These are phyloP conservation scores for Isurus oxyrinchus DNA, from an alignment of 2,113 vertebrate species.

Conservation along the genomic window DNA sequence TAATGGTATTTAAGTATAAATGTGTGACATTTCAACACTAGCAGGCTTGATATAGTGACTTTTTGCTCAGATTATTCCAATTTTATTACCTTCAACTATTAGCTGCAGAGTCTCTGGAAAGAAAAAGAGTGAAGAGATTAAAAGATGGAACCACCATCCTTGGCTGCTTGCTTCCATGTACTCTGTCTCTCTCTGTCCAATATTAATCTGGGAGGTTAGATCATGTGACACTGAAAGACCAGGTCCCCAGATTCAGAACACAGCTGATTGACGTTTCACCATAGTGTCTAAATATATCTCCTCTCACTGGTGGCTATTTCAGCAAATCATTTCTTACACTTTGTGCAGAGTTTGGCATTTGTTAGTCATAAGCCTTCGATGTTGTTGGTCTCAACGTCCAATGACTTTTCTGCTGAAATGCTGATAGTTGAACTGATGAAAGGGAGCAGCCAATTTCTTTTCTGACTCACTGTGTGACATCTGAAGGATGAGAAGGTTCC, in stretches of 20 bases:
- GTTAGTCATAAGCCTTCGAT: background rate
- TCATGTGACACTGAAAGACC: background rate
- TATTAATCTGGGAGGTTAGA: background rate
- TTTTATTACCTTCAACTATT: background rate
- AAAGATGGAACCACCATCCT: background rate
- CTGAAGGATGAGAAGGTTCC: background rate
- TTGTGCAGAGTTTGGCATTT: background rate
- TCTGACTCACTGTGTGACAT: background rate
- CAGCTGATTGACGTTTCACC: background rate
- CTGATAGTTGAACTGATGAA: background rate
- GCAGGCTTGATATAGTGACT: no score
- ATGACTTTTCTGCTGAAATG: background rate
- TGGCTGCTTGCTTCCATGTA: background rate
- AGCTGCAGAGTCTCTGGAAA: background rate
- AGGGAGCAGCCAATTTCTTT: background rate
- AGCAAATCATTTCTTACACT: background rate
- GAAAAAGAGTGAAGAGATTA: background rate
- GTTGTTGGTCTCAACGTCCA: background rate
- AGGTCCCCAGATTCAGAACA: background rate
- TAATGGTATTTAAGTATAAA: background rate
- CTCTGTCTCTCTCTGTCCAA: background rate
- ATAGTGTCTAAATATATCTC: background rate
- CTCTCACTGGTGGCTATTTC: background rate
- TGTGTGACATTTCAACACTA: background rate
- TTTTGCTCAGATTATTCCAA: background rate